Conservation (phyloP, 2,113 vertebrate species). For the Gambusia holbrooki region DNA sequence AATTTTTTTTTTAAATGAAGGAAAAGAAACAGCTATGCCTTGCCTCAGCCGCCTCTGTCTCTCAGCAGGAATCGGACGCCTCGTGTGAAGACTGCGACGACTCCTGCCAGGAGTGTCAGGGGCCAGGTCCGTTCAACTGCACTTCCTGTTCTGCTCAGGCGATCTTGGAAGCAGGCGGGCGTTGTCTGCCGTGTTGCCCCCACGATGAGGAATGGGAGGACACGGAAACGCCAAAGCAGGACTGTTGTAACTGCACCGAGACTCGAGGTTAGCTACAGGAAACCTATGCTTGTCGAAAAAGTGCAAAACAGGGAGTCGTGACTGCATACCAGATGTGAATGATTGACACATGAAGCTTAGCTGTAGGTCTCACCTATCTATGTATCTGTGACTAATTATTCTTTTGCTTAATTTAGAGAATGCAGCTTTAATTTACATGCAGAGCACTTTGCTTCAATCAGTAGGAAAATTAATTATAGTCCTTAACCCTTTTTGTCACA, state of each 20-base stretch:
- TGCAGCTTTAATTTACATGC: not conserved
- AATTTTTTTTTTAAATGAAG: too few relatives aligned
- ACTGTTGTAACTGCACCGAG: conserved; percentile 91
- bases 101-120: conserved; percentile 88
- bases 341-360: conserved; percentile 3
- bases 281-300: not conserved
- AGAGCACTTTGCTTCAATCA: not conserved
- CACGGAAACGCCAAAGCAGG: conserved; percentile 33
- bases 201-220: conserved; percentile 17
- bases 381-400: conserved; percentile 1
- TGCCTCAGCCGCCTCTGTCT: not conserved
- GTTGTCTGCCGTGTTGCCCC: conserved; percentile 89
- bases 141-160: conserved; percentile 81
- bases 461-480: too few relatives aligned
- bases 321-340: not conserved
- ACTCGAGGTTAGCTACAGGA: conserved; percentile 79
- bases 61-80: conserved; percentile 39
- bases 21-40: not conserved
- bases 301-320: not conserved
- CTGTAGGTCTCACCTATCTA: not conserved
- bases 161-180: conserved; percentile 82
- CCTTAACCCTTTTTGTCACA: too few relatives aligned
- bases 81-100: conserved; percentile 85
- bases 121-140: conserved; percentile 86
- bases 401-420: not conserved